Evolutionary conservation across 1,140 invertebrate genomes (phyloP), one percentile per base, ranked within the genome.

Genomic region (Apis florea): DNA sequence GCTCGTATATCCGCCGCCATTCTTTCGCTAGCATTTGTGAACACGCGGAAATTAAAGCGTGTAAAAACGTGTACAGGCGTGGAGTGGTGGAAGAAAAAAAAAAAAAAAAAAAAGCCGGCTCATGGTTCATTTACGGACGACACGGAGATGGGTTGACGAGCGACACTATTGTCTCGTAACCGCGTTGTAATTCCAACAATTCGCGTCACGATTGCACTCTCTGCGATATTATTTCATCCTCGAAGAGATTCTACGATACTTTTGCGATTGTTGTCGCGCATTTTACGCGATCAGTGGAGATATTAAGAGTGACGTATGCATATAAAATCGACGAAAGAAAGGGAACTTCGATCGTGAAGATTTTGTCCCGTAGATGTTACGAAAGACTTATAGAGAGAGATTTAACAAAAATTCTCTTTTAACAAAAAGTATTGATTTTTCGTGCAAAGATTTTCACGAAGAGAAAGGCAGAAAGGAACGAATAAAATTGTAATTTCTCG

Each of bases 161-260:
- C 56, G 56, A 31, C 24, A 40, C 58, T 47, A 79, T 71, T 47
- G 24, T 77, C 75, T 47, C 26, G 15, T 58, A 69, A 77, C 53
- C 64, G n/a, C 64, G 61, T 76, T 66, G 73, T 76, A 76, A 66
- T 76, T 76, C 61, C 51, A n/a, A 40, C 64, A 49, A 77, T 77
- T 77, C 64, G 53, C 53, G 51, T 24, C 75, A 53, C 75, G 75
- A 77, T 69, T 77, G 67, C 75, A 63, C 3, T 1, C 15, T 4
- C 26, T 12, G 53, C 12, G 40, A 77, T 40, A 69, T 69, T 69
- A 58, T 68, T 67, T 31, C 49, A n/a, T n/a, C 19, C 31, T n/a
- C 4, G 17, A 56, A 24, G 15, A 17, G 26, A 66, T 64, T 10
- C 17, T 5, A 6, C 13, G 49, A 40, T 40, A 40, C 17, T 51